Percentiles rank a stretch among this genome's conserved stretches.
phyloP scores from a whole-genome alignment of 1,140 invertebrate genomes.

The Dreissena polymorpha region DNA sequence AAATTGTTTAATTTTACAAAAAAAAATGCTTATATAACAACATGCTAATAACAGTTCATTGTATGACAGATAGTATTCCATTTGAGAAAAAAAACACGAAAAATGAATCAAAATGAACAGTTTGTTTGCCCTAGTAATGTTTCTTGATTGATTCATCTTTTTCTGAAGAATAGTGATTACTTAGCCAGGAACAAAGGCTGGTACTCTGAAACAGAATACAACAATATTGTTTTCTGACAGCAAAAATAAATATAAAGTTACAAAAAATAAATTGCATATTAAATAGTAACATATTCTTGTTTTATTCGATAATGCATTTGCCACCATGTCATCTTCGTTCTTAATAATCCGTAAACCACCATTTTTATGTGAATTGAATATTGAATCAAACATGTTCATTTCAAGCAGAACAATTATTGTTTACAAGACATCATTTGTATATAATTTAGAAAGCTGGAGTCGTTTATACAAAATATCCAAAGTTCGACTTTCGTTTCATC shows the following conservation, averaged over 20 bases:
- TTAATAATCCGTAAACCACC: constrained; percentile 17
- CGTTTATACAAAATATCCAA: background rate
- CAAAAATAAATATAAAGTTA: background rate
- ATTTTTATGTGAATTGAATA: constrained; percentile 18
- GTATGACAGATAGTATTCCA: too few relatives aligned
- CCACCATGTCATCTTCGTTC: constrained; percentile 13
- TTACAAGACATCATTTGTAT: background rate
- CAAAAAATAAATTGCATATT: background rate
- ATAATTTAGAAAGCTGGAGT: background rate
- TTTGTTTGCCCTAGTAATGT: too few relatives aligned
- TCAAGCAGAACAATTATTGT: background rate
- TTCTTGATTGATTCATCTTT: too few relatives aligned
- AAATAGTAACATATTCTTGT: background rate
- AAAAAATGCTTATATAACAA: too few relatives aligned
- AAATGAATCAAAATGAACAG: too few relatives aligned
- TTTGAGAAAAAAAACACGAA: too few relatives aligned
- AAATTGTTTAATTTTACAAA: too few relatives aligned
- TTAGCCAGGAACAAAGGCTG: constrained; percentile 9
- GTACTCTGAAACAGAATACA: constrained; percentile 13
- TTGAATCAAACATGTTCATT: background rate
- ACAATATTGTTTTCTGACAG: background rate
- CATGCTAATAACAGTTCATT: too few relatives aligned
- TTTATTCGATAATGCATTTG: background rate
- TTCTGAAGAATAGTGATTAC: background rate
- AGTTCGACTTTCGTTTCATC: background rate